These are phyloP conservation scores for Drosophila ananassae DNA, from an alignment of 1,140 invertebrate species.

Conservation along the genomic window DNA sequence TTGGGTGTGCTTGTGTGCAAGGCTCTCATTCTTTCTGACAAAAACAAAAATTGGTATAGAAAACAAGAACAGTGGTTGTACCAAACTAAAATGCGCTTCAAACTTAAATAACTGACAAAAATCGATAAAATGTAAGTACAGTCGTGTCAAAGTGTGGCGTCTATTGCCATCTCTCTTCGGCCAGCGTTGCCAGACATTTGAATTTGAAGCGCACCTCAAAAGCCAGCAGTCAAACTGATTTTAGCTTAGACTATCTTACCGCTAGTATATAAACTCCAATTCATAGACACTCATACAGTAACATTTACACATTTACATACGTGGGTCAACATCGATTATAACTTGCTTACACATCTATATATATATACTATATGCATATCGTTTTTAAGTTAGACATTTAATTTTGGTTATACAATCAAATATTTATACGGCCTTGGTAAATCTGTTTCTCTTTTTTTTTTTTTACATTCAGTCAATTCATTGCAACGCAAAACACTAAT, in stretches of 20 bases:
- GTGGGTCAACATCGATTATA: not conserved
- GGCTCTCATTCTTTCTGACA: not conserved
- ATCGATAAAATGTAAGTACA: not conserved
- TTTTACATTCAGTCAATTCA: slow-evolving; percentile 76
- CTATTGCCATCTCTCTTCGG: not conserved
- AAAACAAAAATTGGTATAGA: slow-evolving; percentile 11
- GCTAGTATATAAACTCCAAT: not conserved
- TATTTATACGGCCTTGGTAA: slow-evolving; percentile 36
- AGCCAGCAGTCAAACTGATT: slow-evolving; percentile 16
- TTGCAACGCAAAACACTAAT: slow-evolving; percentile 60
- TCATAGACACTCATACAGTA: slow-evolving; percentile 1
- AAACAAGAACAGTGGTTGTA: not conserved
- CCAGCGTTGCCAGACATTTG: slow-evolving; percentile 7
- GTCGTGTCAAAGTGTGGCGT: not conserved
- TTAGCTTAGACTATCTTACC: not conserved
- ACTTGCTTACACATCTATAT: slow-evolving; percentile 26
- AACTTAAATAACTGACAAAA: slow-evolving; percentile 18
- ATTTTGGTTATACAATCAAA: slow-evolving; percentile 35
- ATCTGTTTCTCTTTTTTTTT: slow-evolving; percentile 35
- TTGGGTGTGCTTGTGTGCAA: slow-evolving; percentile 23
- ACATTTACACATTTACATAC: slow-evolving; percentile 28
- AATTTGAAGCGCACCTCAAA: slow-evolving; percentile 2
- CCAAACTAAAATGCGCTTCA: slow-evolving; percentile 15
- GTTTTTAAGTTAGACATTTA: slow-evolving; percentile 64
- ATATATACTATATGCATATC: slow-evolving; percentile 14